phyloP scores from a whole-genome alignment of 2,797 vertebrate genomes.

The Mastacembelus armatus region DNA sequence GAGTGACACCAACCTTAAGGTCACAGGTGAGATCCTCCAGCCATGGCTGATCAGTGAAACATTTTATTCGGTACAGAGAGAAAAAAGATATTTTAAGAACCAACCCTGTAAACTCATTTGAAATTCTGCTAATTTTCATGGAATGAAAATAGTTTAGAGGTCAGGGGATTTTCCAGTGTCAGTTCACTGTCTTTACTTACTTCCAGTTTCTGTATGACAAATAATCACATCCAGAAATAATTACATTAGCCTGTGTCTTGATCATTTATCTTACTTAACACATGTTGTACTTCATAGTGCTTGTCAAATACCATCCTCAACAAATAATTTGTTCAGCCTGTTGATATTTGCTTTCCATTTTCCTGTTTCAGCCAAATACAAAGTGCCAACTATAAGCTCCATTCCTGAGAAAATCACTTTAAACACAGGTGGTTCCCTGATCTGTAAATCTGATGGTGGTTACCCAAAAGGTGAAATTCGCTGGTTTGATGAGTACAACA shows the following conservation, averaged over 20 bases:
- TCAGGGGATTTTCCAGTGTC: slow-evolving; percentile 17
- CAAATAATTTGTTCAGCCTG: neutral
- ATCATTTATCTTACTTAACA: neutral
- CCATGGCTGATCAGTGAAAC: neutral
- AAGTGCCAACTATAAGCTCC: fast-evolving
- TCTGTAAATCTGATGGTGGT: slow-evolving; percentile 63
- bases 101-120: neutral
- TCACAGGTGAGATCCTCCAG: slow-evolving; percentile 65
- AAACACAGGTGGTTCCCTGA: neutral
- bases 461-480: slow-evolving; percentile 66
- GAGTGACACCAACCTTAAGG: fast-evolving
- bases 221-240: neutral
- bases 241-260: neutral
- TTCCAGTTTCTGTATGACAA: slow-evolving; percentile 47
- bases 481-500: slow-evolving; percentile 53
- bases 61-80: neutral
- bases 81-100: neutral
- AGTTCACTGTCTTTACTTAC: neutral
- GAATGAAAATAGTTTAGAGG: neutral
- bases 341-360: neutral
- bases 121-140: neutral
- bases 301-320: fast-evolving
- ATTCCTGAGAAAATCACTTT: fast-evolving
- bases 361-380: slow-evolving; percentile 68
- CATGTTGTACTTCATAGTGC: neutral